Evolutionary conservation across 2,888 invertebrate genomes (phyloP), one percentile per base, ranked within the genome.

Genomic region (Eupithecia dodoneata): DNA sequence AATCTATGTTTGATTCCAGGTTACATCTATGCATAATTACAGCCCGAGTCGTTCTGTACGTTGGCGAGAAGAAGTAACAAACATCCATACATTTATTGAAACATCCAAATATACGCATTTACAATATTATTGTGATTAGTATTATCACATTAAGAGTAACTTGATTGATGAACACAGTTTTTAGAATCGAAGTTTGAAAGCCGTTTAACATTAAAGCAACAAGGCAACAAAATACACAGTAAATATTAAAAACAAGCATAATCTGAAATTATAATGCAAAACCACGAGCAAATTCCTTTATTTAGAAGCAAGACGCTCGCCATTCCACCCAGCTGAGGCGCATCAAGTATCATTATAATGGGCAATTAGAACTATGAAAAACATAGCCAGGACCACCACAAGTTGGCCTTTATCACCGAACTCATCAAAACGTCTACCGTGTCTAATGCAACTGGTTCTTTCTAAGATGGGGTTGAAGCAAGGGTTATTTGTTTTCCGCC

Each of bases 261-360:
- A 72, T 65, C 67, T 72, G 18, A 73, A 78, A 76, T 52, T 45
- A 67, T 70, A 45, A 78, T 78, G 66, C 73, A 71, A 71, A 78
- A 49, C 49, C 78, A 70, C 72, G 74, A 73, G 41, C 72, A 44
- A 65, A 75, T 45, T 70, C 18, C 15, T 15, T 70, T 72, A 73
- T 65, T 70, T 71, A 74, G 45, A 12, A 72, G 49, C 72, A 78
- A 76, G 78, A 76, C 69, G 76, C 65, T 73, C 55, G 74, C 81
- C 77, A 74, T 80, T 81, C 74, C 80, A 77, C 73, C 81, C 79
- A 79, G 80, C 80, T 78, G 81, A 88, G 86, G 85, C 85, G 86
- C 92, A 92, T 94, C 94, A 89, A 90, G 92, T 95, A 91, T 92
- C 94, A 90, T 94, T 94, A 92, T 95, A 94, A 95, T 94, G 86